These are phyloP conservation scores for Onychomys torridus DNA, from an alignment of 2,797 vertebrate species.

Conservation along the genomic window DNA sequence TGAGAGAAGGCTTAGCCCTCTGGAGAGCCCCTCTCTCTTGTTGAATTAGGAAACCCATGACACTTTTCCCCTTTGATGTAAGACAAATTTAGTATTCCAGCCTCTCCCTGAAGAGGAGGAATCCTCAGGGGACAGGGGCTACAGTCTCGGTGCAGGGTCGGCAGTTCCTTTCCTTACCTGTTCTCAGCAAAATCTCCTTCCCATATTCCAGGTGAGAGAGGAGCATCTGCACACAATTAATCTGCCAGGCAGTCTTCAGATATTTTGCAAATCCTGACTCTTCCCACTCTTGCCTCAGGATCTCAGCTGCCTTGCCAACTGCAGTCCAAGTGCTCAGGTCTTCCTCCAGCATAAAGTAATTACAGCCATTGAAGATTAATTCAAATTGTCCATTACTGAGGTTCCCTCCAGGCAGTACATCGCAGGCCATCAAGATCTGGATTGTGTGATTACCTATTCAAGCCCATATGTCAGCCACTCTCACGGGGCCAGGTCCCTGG, in stretches of 20 bases:
- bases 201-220: background rate
- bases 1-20: too few species aligned
- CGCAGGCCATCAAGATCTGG: background rate
- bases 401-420: background rate
- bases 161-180: too few species aligned
- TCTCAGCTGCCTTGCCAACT: too few species aligned
- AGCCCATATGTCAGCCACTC: background rate
- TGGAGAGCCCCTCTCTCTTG: too few species aligned
- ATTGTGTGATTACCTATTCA: slow-evolving; percentile 25
- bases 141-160: too few species aligned
- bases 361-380: background rate
- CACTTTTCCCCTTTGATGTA: too few species aligned
- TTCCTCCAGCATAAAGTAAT: slow-evolving; percentile 20
- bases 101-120: too few species aligned
- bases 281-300: background rate
- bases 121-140: too few species aligned
- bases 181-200: too few species aligned
- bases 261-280: accelerated
- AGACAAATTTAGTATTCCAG: too few species aligned
- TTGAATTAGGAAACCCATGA: too few species aligned
- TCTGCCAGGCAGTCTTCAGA: background rate
- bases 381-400: accelerated
- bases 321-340: background rate
- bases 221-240: background rate
- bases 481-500: too few species aligned